A percentile compares a stretch with the other conserved stretches of the same genome.
Conservation (phyloP, 1,140 invertebrate species). For the Drosophila auraria region DNA sequence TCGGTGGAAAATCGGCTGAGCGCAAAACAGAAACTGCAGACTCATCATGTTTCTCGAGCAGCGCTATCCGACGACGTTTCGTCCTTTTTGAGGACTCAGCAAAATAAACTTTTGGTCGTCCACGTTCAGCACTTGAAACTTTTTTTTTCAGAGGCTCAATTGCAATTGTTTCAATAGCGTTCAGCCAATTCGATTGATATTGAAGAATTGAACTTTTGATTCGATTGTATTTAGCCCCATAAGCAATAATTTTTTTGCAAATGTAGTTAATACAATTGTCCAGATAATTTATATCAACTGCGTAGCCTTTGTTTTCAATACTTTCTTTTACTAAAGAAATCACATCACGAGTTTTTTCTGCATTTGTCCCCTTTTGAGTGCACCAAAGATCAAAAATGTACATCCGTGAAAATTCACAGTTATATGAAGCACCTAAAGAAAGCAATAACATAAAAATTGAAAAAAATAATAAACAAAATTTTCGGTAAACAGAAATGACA, state of each 20-base stretch:
- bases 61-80: slow-evolving; percentile 16
- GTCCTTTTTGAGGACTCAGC: slow-evolving; percentile 23
- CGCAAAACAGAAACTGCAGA: neutral
- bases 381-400: no score
- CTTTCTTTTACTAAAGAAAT: no score
- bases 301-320: no score
- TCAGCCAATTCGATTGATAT: slow-evolving; percentile 2
- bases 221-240: slow-evolving; percentile 15
- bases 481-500: no score
- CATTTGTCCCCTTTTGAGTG: no score
- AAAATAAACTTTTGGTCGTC: slow-evolving; percentile 12
- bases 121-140: neutral
- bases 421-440: no score
- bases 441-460: no score
- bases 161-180: neutral
- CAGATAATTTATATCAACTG: no score
- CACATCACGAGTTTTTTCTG: no score
- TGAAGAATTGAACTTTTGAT: slow-evolving; percentile 9
- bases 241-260: neutral
- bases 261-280: no score
- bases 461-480: no score
- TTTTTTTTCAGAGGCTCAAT: neutral
- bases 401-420: no score
- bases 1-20: neutral
- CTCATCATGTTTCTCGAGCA: slow-evolving; percentile 17